Percentiles rank a stretch among this genome's conserved stretches.
Evolutionary conservation across 2,888 invertebrate genomes (phyloP).

Genomic region (Aspidiotus destructor): DNA sequence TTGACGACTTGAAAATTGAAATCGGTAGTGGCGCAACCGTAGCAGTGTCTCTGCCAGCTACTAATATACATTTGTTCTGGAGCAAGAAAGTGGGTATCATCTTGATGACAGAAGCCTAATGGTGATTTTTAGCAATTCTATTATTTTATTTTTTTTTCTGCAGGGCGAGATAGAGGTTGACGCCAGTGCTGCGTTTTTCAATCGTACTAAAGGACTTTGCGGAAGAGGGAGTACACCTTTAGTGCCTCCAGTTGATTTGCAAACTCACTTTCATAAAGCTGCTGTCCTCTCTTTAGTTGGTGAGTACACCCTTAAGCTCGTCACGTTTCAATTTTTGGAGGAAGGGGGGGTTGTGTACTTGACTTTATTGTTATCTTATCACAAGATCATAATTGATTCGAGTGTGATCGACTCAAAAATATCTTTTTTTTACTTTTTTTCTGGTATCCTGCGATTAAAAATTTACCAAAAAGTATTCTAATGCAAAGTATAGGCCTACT

Average conservation of each 20-base stretch:
- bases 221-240: slow-evolving; percentile 44
- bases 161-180: slow-evolving; percentile 58
- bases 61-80: slow-evolving; percentile 65
- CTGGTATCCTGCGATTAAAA: too few relatives aligned
- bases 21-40: slow-evolving; percentile 62
- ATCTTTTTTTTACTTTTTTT: too few relatives aligned
- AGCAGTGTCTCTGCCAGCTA: slow-evolving; percentile 55
- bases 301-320: background rate
- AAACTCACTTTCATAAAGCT: slow-evolving; percentile 6
- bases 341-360: too few relatives aligned
- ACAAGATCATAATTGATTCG: too few relatives aligned
- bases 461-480: too few relatives aligned
- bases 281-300: slow-evolving; percentile 13
- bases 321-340: too few relatives aligned
- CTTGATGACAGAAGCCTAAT: background rate
- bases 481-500: too few relatives aligned
- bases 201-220: slow-evolving; percentile 71
- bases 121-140: background rate
- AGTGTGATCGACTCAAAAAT: too few relatives aligned
- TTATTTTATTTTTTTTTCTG: slow-evolving; percentile 31
- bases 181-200: slow-evolving; percentile 60
- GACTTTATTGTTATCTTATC: too few relatives aligned
- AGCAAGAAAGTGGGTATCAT: slow-evolving; percentile 51
- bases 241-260: background rate
- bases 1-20: slow-evolving; percentile 63